Percentiles rank a stretch among this genome's conserved stretches.
Conservation (phyloP, 2,888 invertebrate species). For the Thysanoteuthis rhombus region DNA sequence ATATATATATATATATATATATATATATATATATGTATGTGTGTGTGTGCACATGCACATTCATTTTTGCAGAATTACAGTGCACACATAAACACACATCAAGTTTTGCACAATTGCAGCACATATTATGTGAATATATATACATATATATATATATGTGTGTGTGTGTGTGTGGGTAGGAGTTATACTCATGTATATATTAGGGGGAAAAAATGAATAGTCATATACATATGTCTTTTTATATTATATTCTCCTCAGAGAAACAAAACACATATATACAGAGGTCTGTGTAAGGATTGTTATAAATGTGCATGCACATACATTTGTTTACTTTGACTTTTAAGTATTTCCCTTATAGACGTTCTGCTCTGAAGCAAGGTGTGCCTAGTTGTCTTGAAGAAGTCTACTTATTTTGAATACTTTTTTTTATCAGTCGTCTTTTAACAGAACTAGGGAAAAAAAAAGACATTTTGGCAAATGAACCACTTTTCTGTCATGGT, state of each 20-base stretch:
- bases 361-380: background rate
- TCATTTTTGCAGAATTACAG: too few species aligned
- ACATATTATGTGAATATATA: too few species aligned
- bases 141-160: background rate
- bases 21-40: background rate
- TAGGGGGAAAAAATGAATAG: background rate
- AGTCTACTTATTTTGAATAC: background rate
- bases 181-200: background rate
- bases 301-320: background rate
- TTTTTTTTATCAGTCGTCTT: background rate
- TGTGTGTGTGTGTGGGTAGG: background rate
- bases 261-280: background rate
- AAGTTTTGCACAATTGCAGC: too few species aligned
- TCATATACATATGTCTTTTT: background rate
- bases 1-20: background rate
- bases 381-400: background rate
- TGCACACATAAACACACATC: too few species aligned
- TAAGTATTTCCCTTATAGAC: background rate
- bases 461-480: background rate
- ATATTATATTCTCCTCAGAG: background rate
- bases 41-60: background rate
- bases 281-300: background rate
- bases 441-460: background rate
- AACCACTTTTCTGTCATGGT: background rate
- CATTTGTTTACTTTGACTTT: background rate